These are phyloP conservation scores for Lamprotornis superbus DNA, from an alignment of 2,113 vertebrate genomes.

Conservation along the genomic window DNA sequence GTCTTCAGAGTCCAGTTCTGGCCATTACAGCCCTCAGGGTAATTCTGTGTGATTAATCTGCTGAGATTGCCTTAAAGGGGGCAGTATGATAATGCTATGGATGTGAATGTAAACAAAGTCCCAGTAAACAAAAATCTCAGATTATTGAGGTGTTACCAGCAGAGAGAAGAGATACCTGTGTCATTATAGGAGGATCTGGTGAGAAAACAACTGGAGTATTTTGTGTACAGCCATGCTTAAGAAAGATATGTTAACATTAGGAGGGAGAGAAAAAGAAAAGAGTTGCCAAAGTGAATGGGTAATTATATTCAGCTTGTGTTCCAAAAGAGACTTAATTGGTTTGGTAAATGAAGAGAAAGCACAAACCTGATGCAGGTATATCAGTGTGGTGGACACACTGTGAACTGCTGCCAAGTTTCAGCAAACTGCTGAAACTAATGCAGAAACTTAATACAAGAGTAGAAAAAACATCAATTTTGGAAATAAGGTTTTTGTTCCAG, in stretches of 20 bases:
- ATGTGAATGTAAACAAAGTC: not conserved
- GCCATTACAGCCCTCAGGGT: not conserved
- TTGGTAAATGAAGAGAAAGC: not conserved
- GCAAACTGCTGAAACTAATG: not conserved
- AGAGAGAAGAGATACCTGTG: not conserved
- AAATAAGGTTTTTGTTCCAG: not conserved
- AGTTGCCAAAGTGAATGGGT: not conserved
- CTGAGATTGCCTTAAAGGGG: not conserved
- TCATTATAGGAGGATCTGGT: not conserved
- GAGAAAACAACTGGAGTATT: not conserved
- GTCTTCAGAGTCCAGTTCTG: not conserved
- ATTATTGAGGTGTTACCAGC: not conserved
- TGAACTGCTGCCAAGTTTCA: no score
- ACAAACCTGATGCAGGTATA: fast-evolving
- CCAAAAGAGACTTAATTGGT: not conserved
- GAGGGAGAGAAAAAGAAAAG: not conserved
- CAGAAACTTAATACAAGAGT: not conserved
- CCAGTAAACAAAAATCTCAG: not conserved
- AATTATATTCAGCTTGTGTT: not conserved
- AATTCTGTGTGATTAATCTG: not conserved
- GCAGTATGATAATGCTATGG: not conserved
- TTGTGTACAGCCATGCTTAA: not conserved
- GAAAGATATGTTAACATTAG: not conserved
- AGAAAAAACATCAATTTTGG: not conserved
- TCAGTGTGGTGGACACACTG: not conserved